A percentile compares a stretch with the other conserved stretches of the same genome.
phyloP scores from a whole-genome alignment of 1,140 invertebrate genomes.

The Bradysia coprophila region DNA sequence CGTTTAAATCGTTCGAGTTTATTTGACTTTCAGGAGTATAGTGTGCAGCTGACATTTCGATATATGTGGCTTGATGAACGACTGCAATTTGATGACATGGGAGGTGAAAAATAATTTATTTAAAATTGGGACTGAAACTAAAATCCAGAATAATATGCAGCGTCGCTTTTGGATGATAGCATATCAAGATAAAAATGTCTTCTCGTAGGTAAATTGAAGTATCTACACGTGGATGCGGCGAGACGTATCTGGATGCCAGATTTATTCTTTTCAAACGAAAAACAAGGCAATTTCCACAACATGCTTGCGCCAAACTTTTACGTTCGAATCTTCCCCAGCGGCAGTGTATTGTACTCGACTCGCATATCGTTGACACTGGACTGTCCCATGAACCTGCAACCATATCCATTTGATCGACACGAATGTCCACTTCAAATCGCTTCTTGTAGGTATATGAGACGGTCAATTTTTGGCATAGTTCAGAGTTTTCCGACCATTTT shows the following conservation, averaged over 20 bases:
- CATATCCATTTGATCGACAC: constrained; percentile 78
- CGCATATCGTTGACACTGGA: constrained; percentile 78
- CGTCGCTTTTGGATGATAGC: neutral
- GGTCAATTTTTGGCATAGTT: neutral
- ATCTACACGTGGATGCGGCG: constrained; percentile 70
- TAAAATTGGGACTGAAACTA: too few species aligned
- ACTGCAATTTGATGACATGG: constrained; percentile 65
- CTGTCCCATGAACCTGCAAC: constrained; percentile 82
- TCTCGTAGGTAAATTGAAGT: constrained; percentile 50
- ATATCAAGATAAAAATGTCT: neutral
- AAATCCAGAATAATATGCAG: constrained; percentile 10
- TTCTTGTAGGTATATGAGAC: constrained; percentile 60
- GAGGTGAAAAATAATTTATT: too few species aligned
- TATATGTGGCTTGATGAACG: constrained; percentile 83
- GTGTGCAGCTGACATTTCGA: constrained; percentile 78
- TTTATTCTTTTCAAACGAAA: constrained; percentile 87
- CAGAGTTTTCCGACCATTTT: neutral
- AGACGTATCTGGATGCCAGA: constrained; percentile 87
- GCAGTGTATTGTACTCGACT: constrained; percentile 83
- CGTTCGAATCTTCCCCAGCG: constrained; percentile 79
- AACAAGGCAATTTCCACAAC: constrained; percentile 84
- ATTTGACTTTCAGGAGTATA: constrained; percentile 72
- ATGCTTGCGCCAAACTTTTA: constrained; percentile 90
- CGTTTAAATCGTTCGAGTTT: too few species aligned
- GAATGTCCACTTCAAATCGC: constrained; percentile 74